Conservation (phyloP, 2,888 invertebrate species). For the Mythimna lalbum region DNA sequence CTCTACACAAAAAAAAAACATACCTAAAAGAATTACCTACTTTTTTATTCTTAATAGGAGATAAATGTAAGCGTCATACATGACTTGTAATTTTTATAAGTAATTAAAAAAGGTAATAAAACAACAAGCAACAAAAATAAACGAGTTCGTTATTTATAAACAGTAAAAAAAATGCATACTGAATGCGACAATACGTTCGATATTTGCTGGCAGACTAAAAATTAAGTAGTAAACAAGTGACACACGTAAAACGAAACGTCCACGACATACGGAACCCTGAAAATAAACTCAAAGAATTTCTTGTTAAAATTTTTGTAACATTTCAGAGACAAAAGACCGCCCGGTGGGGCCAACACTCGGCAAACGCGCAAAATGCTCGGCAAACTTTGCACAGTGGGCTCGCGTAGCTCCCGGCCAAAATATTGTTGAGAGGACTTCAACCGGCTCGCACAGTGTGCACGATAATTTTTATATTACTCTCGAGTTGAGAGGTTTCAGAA, state of each 20-base stretch:
- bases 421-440: constrained; percentile 78
- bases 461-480: constrained; percentile 85
- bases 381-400: constrained; percentile 72
- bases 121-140: too few relatives aligned
- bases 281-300: constrained; percentile 39
- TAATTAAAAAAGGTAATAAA: too few relatives aligned
- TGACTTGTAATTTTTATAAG: too few relatives aligned
- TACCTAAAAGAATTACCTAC: too few relatives aligned
- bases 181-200: too few relatives aligned
- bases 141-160: too few relatives aligned
- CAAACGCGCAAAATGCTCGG: constrained; percentile 68
- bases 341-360: constrained; percentile 68
- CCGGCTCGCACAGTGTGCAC: constrained; percentile 73
- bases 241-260: constrained; percentile 1
- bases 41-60: too few relatives aligned
- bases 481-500: constrained; percentile 69
- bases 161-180: too few relatives aligned
- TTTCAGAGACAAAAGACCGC: constrained; percentile 58
- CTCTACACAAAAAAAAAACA: too few relatives aligned
- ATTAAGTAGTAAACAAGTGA: too few relatives aligned
- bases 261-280: constrained; percentile 8
- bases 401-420: constrained; percentile 76
- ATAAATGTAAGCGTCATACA: too few relatives aligned
- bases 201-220: too few relatives aligned
- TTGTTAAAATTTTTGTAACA: constrained; percentile 50